These are phyloP conservation scores for Pao palembangensis DNA, from an alignment of 2,113 vertebrate genomes.

Conservation along the genomic window DNA sequence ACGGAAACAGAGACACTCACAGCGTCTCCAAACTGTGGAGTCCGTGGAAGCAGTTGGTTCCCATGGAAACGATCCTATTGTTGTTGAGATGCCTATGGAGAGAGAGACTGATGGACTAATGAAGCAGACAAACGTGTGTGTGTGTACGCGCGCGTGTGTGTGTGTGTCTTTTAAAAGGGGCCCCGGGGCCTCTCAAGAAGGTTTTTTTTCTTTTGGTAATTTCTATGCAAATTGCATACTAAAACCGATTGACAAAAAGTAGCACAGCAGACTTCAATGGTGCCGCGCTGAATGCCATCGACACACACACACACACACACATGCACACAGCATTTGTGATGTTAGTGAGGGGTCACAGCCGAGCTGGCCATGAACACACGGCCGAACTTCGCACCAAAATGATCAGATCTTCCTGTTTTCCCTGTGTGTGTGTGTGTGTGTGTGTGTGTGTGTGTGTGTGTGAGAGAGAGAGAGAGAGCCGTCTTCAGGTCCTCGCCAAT, in stretches of 20 bases:
- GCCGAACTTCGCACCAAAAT: too few species aligned
- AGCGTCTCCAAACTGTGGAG: conserved; percentile 88
- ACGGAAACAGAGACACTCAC: conserved; percentile 76
- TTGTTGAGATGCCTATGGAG: conserved; percentile 87
- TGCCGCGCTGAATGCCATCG: conserved; percentile 58
- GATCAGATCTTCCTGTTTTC: too few species aligned
- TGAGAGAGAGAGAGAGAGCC: too few species aligned
- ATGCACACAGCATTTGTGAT: too few species aligned
- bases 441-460: too few species aligned
- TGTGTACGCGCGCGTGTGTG: conserved; percentile 17
- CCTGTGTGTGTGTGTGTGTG: conserved; percentile 6
- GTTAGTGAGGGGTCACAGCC: too few species aligned
- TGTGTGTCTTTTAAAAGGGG: conserved; percentile 40
- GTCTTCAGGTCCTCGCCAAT: too few species aligned
- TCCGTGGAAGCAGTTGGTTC: conserved; percentile 84
- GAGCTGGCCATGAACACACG: too few species aligned
- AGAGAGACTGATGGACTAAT: conserved; percentile 64
- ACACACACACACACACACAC: conserved; percentile 34
- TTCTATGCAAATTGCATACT: conserved; percentile 72
- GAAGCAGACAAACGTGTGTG: conserved; percentile 51
- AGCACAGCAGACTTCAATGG: conserved; percentile 61
- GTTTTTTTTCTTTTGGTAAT: conserved; percentile 58
- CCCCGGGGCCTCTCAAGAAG: conserved; percentile 55
- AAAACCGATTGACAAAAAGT: conserved; percentile 57
- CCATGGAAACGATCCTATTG: conserved; percentile 86